Evolutionary conservation across 2,888 invertebrate species (phyloP), one percentile per base, ranked within the genome.

Genomic region (Oxystoma pomonae): DNA sequence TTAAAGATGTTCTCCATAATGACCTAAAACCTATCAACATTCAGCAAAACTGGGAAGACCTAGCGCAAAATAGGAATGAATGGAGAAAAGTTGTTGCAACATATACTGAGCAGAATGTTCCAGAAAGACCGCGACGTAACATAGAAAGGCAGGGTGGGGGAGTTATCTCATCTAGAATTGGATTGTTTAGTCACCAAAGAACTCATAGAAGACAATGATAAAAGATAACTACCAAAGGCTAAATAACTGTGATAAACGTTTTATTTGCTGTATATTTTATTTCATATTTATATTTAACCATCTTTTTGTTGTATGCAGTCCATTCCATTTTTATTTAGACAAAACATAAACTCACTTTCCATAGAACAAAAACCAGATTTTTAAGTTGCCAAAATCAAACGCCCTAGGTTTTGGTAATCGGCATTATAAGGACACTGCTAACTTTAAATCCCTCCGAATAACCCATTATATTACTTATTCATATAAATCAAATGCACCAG

Each of bases 1-100:
- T 9, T 20, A 59, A 59, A 19, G 59, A 59, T 55, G 20, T 57
- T 20, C 5, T 59, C 19, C 53, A 59, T n/a, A 53, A 53, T 17
- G 49, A 59, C 20, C 53, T 59, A 20, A 59, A 59, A 53, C 7
- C 52, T 17, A 20, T 59, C 17, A 59, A 16, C 59, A 59, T 59
- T 18, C 59, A 59, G 49, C 5, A 52, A 3, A 53, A 59, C 18
- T 59, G 59, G 57, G 57, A 57, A 20, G 20, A 57, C 3, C 19
- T 20, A 17, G 57, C 57, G 20, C 57, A 57, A 9, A 18, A 57
- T 18, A 3, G 57, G 2, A 20, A 16, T 5, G n/a, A 57, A 18
- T 57, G 18, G 20, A 57, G 57, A 57, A 57, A 19, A 57, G n/a
- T 20, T 57, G 57, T 57, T 16, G 20, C 18, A 7, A 9, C 17